phyloP scores from a whole-genome alignment of 2,113 vertebrate genomes.

The Colistium nudipinnis region DNA sequence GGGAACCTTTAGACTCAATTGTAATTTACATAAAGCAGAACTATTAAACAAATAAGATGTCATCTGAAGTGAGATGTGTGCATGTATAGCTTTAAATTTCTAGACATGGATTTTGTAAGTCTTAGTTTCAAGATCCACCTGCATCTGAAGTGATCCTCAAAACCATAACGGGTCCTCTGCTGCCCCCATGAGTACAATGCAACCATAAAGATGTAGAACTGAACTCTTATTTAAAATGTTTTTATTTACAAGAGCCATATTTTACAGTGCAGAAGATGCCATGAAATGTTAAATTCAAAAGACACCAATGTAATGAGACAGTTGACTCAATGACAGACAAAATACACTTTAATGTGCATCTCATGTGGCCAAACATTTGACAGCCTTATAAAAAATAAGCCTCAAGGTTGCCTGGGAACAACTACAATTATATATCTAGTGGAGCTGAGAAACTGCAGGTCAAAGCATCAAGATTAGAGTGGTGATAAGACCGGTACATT shows the following conservation, averaged over 20 bases:
- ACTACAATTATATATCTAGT: constrained; percentile 11
- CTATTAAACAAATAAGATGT: too few relatives aligned
- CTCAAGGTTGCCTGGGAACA: background rate
- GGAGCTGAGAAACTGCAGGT: constrained; percentile 4
- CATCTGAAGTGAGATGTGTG: too few relatives aligned
- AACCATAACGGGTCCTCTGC: constrained; percentile 45
- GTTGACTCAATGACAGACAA: constrained; percentile 52
- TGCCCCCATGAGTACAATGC: constrained; percentile 54
- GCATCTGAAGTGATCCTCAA: background rate
- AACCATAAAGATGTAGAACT: constrained; percentile 2
- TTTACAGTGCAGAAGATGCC: constrained; percentile 66
- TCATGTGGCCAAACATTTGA: constrained; percentile 12
- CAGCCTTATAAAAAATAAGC: background rate
- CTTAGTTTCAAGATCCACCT: background rate
- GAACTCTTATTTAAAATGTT: constrained; percentile 41
- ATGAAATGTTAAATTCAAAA: constrained; percentile 16
- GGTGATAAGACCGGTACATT: background rate
- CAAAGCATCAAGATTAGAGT: constrained; percentile 6
- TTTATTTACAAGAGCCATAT: constrained; percentile 79
- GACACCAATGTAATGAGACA: constrained; percentile 41
- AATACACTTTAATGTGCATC: constrained; percentile 54
- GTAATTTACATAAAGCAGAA: too few relatives aligned
- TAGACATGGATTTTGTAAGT: background rate
- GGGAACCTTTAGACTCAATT: too few relatives aligned
- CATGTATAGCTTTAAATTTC: background rate